phyloP scores from a whole-genome alignment of 2,113 vertebrate genomes.

The Entosphenus tridentatus region DNA sequence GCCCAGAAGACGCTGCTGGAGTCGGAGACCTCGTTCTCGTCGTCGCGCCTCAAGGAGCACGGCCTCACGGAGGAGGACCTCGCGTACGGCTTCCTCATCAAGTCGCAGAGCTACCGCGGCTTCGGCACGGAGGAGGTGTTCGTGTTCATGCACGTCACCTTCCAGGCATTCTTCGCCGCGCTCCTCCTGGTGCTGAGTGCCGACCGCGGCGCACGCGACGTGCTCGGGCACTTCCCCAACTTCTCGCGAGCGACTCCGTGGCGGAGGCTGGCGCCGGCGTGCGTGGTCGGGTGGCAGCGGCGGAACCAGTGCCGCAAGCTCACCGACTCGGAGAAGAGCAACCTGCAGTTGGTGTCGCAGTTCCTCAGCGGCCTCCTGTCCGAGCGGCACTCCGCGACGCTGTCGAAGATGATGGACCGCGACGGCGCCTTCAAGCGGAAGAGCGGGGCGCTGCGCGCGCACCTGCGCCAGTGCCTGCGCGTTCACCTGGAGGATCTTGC shows the following conservation, averaged over 20 bases:
- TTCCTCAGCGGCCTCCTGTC: constrained; percentile 3
- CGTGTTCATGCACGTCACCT: constrained; percentile 41
- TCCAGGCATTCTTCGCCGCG: constrained; percentile 55
- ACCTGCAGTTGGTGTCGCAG: constrained; percentile 6
- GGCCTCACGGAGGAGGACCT: constrained; percentile 27
- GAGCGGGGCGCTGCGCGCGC: background rate
- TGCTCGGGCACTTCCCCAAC: constrained; percentile 1
- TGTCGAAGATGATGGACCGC: background rate
- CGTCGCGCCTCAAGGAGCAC: constrained; percentile 20
- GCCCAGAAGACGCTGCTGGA: constrained; percentile 28
- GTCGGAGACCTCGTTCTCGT: constrained; percentile 34
- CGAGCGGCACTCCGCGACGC: background rate
- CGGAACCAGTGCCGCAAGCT: background rate
- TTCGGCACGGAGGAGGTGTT: constrained; percentile 21
- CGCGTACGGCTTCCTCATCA: constrained; percentile 33
- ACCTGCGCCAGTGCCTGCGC: constrained; percentile 1
- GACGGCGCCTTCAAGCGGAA: background rate
- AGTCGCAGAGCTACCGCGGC: constrained; percentile 8
- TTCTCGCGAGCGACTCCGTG: background rate
- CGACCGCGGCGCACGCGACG: background rate
- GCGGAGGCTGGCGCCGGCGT: too few relatives aligned
- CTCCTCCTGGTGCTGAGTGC: constrained; percentile 23
- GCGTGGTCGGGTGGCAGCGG: too few relatives aligned
- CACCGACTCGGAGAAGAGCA: background rate
- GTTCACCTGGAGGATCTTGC: background rate